These are phyloP conservation scores for Arbacia lixula DNA, from an alignment of 53 echinoderm and acorn worm genomes.

Conservation along the genomic window DNA sequence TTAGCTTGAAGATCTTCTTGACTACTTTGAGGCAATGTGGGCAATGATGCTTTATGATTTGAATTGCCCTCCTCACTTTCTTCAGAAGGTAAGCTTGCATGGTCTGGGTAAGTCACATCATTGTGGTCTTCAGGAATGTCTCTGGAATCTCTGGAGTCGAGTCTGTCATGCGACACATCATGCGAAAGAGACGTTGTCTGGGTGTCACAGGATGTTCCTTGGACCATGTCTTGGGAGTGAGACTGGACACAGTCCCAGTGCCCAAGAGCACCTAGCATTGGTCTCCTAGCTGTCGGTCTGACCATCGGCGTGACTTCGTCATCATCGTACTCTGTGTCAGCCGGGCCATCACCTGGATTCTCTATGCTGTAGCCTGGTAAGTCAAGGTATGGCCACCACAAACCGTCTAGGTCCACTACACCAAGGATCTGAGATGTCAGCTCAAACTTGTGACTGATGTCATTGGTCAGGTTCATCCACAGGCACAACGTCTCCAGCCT, in stretches of 20 bases:
- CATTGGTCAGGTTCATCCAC: constrained; percentile 92
- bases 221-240: constrained; percentile 28
- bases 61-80: constrained; percentile 33
- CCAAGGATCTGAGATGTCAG: constrained; percentile 76
- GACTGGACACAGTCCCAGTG: constrained; percentile 53
- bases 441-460: constrained; percentile 83
- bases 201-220: constrained; percentile 42
- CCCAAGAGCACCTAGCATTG: constrained; percentile 27
- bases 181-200: constrained; percentile 40
- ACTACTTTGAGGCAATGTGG: not conserved
- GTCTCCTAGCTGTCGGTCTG: constrained; percentile 55
- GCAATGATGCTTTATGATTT: not conserved
- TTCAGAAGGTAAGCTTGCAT: constrained; percentile 20
- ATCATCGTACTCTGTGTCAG: not conserved
- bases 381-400: constrained; percentile 83
- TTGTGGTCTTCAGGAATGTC: constrained; percentile 25
- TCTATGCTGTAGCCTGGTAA: constrained; percentile 52
- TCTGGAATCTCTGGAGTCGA: constrained; percentile 28
- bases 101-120: not conserved
- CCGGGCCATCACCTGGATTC: not conserved
- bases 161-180: constrained; percentile 19
- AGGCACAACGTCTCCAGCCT: constrained; percentile 77
- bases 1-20: too few relatives aligned
- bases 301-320: constrained; percentile 34
- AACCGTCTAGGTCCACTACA: constrained; percentile 76